phyloP scores from a whole-genome alignment of 2,888 invertebrate species.

The Drosophila paranaensis region DNA sequence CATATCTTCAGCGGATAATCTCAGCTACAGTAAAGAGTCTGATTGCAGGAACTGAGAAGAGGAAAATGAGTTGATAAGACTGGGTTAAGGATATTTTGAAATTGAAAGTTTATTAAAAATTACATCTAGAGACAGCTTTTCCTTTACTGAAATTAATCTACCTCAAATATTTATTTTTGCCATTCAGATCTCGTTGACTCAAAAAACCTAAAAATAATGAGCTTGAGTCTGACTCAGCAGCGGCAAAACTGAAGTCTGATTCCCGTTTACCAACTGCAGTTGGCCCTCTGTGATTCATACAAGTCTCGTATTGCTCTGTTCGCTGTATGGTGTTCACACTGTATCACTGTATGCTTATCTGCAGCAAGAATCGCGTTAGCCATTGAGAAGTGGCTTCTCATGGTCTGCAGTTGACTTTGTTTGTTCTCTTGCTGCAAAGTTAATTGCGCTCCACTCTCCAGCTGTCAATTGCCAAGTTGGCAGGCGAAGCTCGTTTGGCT shows the following conservation, averaged over 20 bases:
- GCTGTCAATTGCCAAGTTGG: conserved; percentile 56
- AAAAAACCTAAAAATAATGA: background rate
- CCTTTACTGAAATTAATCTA: too few relatives aligned
- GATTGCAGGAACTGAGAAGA: background rate
- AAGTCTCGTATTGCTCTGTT: background rate
- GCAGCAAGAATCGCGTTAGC: conserved; percentile 27
- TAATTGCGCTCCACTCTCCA: conserved; percentile 58
- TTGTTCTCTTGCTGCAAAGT: conserved; percentile 39
- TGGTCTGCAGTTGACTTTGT: conserved; percentile 43
- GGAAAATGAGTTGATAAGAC: too few relatives aligned
- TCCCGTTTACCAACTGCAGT: background rate
- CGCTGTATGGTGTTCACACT: background rate
- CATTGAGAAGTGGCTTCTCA: conserved; percentile 18
- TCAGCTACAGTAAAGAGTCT: conserved; percentile 4
- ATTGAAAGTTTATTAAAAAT: too few relatives aligned
- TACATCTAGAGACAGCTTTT: too few relatives aligned
- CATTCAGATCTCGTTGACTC: too few relatives aligned
- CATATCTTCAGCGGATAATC: conserved; percentile 31
- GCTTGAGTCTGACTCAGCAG: background rate
- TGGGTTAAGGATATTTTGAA: too few relatives aligned
- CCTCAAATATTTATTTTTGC: too few relatives aligned
- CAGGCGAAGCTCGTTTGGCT: conserved; percentile 31
- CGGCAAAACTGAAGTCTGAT: background rate
- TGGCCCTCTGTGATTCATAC: background rate
- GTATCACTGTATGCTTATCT: conserved; percentile 16